Evolutionary conservation across 2,888 invertebrate genomes (phyloP).

Genomic region (Acrocyrtus sp.): DNA sequence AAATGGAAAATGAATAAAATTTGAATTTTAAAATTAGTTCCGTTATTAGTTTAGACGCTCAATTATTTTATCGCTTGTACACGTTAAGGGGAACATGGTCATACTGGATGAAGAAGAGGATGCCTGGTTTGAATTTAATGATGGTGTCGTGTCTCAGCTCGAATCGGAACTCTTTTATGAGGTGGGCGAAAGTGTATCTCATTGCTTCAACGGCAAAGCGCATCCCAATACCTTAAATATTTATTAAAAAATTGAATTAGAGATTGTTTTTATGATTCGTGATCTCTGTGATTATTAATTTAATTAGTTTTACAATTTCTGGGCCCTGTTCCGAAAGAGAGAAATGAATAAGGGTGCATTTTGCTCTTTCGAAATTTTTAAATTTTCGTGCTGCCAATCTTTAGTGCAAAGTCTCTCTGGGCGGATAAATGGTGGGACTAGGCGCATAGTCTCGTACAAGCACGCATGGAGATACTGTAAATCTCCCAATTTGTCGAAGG

Average conservation of each 20-base stretch:
- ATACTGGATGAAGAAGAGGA: conserved; percentile 53
- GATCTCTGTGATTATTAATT: neutral
- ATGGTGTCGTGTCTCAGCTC: conserved; percentile 35
- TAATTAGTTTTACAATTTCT: conserved; percentile 22
- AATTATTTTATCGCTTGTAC: too few species aligned
- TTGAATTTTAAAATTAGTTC: too few species aligned
- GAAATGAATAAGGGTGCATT: conserved; percentile 39
- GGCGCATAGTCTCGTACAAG: conserved; percentile 41
- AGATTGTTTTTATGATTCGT: too few species aligned
- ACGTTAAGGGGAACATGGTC: conserved; percentile 49
- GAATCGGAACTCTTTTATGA: conserved; percentile 51
- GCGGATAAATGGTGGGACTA: conserved; percentile 51
- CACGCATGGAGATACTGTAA: conserved; percentile 42
- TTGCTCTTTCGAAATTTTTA: conserved; percentile 42
- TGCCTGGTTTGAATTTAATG: conserved; percentile 51
- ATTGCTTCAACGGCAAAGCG: conserved; percentile 50
- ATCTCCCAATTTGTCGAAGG: conserved; percentile 38
- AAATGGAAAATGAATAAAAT: too few species aligned
- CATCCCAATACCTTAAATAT: conserved; percentile 31
- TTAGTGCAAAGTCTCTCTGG: conserved; percentile 52
- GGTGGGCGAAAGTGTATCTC: conserved; percentile 41
- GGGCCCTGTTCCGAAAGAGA: conserved; percentile 43
- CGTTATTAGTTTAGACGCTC: too few species aligned
- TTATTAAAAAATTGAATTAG: too few species aligned
- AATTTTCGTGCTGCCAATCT: conserved; percentile 48